Evolutionary conservation across 2,797 vertebrate species (phyloP).

Genomic region (Xiphophorus birchmanni): DNA sequence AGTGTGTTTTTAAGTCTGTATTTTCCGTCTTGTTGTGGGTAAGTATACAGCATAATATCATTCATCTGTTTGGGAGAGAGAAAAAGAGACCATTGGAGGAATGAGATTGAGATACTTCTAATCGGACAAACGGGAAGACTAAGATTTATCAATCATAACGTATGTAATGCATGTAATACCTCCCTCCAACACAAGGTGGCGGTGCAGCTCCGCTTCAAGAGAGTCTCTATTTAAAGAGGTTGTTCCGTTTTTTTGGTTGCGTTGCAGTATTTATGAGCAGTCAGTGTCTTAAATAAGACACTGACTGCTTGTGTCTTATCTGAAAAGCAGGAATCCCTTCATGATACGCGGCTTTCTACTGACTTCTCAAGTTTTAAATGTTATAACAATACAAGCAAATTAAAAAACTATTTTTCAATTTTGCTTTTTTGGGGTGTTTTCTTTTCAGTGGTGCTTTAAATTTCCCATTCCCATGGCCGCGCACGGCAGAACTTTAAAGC

Average conservation of each 20-base stretch:
- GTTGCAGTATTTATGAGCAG: not conserved
- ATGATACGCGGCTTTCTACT: not conserved
- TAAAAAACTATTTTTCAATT: not conserved
- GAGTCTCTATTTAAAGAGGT: not conserved
- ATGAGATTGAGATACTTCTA: not conserved
- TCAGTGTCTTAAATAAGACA: too few relatives aligned
- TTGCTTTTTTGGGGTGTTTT: not conserved
- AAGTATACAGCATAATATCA: constrained; percentile 94
- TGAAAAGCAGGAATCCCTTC: not conserved
- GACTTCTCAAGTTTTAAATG: not conserved
- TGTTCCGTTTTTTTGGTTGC: not conserved
- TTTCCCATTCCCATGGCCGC: constrained; percentile 18
- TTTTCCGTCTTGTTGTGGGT: constrained; percentile 96
- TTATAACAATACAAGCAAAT: not conserved
- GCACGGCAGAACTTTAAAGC: constrained; percentile 38
- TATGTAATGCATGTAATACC: not conserved
- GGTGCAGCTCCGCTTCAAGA: constrained; percentile 18
- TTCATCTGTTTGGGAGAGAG: constrained; percentile 86
- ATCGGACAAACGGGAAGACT: not conserved
- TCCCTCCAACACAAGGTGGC: constrained; percentile 63
- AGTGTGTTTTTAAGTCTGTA: constrained; percentile 93
- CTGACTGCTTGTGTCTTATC: too few relatives aligned
- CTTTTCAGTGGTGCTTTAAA: not conserved
- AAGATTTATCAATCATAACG: not conserved
- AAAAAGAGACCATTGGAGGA: constrained; percentile 1